Percentiles rank a stretch among this genome's conserved stretches.
phyloP scores from a whole-genome alignment of 2,113 vertebrate genomes.

The Osmerus eperlanus region DNA sequence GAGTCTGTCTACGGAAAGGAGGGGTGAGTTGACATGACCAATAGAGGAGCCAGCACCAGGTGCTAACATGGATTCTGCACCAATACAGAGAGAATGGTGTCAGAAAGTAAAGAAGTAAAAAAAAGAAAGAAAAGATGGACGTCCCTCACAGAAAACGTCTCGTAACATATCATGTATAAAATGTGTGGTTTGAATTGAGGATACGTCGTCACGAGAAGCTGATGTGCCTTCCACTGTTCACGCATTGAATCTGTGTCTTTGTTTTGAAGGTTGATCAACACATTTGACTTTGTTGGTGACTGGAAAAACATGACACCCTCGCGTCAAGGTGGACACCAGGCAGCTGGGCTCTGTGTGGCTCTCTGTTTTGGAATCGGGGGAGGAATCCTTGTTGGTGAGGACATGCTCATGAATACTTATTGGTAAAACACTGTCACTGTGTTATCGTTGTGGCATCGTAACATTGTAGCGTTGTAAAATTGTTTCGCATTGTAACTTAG shows the following conservation, averaged over 20 bases:
- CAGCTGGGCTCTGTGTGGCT: slow-evolving; percentile 82
- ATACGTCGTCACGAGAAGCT: background rate
- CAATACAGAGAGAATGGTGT: too few species aligned
- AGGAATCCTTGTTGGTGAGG: slow-evolving; percentile 86
- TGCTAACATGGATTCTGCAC: background rate
- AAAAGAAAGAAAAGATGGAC: too few species aligned
- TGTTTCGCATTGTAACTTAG: background rate
- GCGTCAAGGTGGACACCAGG: slow-evolving; percentile 83
- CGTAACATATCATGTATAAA: too few species aligned
- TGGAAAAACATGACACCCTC: slow-evolving; percentile 52
- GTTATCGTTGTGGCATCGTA: too few species aligned
- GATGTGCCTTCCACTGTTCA: background rate
- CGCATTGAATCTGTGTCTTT: background rate
- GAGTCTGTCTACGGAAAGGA: slow-evolving; percentile 70
- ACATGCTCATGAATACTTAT: background rate
- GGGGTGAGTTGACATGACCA: slow-evolving; percentile 71
- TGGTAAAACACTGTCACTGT: background rate
- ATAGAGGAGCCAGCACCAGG: too few species aligned
- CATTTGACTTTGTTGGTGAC: slow-evolving; percentile 68
- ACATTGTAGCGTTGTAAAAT: background rate
- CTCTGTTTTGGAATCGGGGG: slow-evolving; percentile 85
- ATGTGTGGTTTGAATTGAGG: too few species aligned
- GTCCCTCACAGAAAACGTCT: too few species aligned
- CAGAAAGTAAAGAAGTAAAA: too few species aligned
- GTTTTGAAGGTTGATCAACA: slow-evolving; percentile 69